Evolutionary conservation across 2,113 vertebrate species (phyloP), one percentile per base, ranked within the genome.

Genomic region (Antennarius striatus): DNA sequence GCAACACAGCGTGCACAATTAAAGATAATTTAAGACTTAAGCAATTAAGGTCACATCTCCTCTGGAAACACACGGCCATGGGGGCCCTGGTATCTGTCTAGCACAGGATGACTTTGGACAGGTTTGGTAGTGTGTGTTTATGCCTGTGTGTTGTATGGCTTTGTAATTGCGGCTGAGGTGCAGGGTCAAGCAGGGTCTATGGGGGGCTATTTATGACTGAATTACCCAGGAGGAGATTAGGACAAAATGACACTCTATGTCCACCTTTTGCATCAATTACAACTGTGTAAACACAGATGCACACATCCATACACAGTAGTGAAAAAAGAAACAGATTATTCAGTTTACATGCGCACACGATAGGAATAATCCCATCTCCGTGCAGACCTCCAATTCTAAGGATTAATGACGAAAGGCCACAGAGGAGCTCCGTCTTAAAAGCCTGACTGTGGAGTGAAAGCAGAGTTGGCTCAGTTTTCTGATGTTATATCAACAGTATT

Each of bases 21-120:
- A 94, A 93, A 93, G 86, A 87, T 92, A 92, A 93, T 94, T 95
- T 93, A 91, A 92, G 90, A 92, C 73, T 92, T 92, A 92, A 89
- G 88, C 92, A 93, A 92, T 93, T 93, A 91, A 88, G 56, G 76
- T 64, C 84, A 90, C 87, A 91, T 89, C 83, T 85, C 89, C 91
- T 92, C 86, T 90, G 90, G 88, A 92, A 93, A 90, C 87, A 71
- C 78, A 84, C 92, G 47, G 79, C 83, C 82, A 75, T 45, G 79
- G 79, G 89, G 91, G 91, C 89, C 89, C 92, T 93, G 89, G 89
- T 88, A 61, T 83, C 90, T 88, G 85, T 84, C 81, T 73, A 43
- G 74, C 83, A 77, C 80, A 61, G 80, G 90, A 83, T 86, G 81
- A 81, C 86, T 91, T 88, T 94, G 90, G 93, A 94, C 92, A 92